phyloP scores from a whole-genome alignment of 2,797 vertebrate species.

The Pseudocheirus occidentalis region DNA sequence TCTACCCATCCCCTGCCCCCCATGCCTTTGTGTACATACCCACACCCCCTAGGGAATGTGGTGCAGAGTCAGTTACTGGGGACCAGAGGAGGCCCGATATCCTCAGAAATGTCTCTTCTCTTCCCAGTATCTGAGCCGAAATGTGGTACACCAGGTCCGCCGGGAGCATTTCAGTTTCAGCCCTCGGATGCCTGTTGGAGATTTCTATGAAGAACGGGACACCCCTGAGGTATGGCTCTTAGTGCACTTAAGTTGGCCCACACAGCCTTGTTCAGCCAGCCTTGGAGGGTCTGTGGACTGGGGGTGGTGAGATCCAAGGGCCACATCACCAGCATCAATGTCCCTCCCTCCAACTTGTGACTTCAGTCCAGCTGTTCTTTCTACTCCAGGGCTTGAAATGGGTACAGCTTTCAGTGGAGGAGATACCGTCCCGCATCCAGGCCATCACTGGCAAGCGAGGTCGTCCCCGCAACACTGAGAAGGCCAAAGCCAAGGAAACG shows the following conservation, averaged over 20 bases:
- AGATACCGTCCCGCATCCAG: slow-evolving; percentile 97
- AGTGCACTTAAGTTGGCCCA: background rate
- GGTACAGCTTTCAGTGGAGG: slow-evolving; percentile 92
- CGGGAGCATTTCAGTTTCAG: slow-evolving; percentile 99
- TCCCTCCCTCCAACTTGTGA: background rate
- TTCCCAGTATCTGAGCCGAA: slow-evolving; percentile 92
- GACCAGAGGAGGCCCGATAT: background rate
- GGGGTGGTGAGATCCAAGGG: background rate
- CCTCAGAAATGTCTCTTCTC: slow-evolving; percentile 26
- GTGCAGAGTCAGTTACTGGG: background rate
- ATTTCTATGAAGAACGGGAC: slow-evolving; percentile 96
- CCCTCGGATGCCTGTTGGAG: slow-evolving; percentile 97
- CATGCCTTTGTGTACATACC: background rate
- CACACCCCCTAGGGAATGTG: background rate
- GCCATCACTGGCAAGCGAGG: slow-evolving; percentile 97
- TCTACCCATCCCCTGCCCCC: background rate
- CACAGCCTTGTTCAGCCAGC: slow-evolving; percentile 3
- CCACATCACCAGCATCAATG: background rate
- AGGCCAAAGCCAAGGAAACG: slow-evolving; percentile 84
- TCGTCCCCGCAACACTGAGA: slow-evolving; percentile 95
- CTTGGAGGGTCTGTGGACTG: slow-evolving; percentile 20
- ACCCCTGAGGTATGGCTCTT: slow-evolving; percentile 88
- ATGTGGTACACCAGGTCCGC: slow-evolving; percentile 89
- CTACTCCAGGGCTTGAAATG: slow-evolving; percentile 90
- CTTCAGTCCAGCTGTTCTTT: slow-evolving; percentile 19